phyloP scores from a whole-genome alignment of 2,888 invertebrate species.

The Phortica okadai region DNA sequence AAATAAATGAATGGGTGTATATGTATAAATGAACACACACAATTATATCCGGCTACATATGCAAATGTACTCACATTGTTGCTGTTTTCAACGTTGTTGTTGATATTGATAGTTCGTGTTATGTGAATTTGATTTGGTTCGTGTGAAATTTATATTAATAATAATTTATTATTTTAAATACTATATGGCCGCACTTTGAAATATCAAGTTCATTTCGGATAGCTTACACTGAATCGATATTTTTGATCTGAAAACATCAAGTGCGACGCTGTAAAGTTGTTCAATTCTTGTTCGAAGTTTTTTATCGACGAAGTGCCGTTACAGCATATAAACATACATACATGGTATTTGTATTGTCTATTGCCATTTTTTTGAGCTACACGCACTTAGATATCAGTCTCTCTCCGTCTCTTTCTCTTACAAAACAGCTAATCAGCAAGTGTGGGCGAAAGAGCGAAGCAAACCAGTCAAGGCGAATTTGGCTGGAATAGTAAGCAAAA shows the following conservation, averaged over 20 bases:
- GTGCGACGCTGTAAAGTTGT: too few species aligned
- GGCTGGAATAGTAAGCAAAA: slow-evolving; percentile 57
- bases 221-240: neutral
- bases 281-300: too few species aligned
- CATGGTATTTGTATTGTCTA: too few species aligned
- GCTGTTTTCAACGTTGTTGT: neutral
- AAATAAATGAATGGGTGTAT: too few species aligned
- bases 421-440: neutral
- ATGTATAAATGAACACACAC: neutral
- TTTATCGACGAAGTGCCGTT: too few species aligned
- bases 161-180: slow-evolving; percentile 32
- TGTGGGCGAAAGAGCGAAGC: slow-evolving; percentile 26
- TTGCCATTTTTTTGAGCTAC: too few species aligned
- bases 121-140: slow-evolving; percentile 39
- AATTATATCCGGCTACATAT: neutral
- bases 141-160: slow-evolving; percentile 43
- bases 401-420: too few species aligned
- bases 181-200: slow-evolving; percentile 8
- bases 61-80: neutral
- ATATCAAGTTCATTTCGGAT: neutral
- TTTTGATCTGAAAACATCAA: neutral
- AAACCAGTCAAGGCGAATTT: slow-evolving; percentile 39
- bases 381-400: too few species aligned
- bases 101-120: neutral
- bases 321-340: too few species aligned